Conservation (phyloP, 2,113 vertebrate genomes). For the Hippocampus comes region DNA sequence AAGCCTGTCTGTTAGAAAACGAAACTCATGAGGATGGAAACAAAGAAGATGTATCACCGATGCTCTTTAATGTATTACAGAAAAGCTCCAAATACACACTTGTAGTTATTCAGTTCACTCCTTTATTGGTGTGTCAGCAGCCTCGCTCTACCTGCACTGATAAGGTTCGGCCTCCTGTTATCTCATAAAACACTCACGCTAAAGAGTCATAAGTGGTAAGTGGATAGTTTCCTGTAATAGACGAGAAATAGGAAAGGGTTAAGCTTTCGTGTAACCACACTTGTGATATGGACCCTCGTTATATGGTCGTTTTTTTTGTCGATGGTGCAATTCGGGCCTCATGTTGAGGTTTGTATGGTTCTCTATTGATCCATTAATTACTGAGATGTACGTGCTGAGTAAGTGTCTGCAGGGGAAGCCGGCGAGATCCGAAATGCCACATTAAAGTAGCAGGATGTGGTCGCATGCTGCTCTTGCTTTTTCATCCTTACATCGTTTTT, state of each 20-base stretch:
- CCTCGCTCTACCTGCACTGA: not conserved
- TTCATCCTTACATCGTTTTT: slow-evolving; percentile 5
- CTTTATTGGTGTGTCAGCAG: not conserved
- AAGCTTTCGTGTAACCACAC: slow-evolving; percentile 37
- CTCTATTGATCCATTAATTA: slow-evolving; percentile 69
- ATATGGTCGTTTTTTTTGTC: slow-evolving; percentile 44
- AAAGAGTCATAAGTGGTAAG: not conserved
- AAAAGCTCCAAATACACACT: not conserved
- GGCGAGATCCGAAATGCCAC: slow-evolving; percentile 31
- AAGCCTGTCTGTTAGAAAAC: too few species aligned
- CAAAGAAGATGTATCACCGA: not conserved
- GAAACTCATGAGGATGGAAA: not conserved
- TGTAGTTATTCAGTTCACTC: not conserved
- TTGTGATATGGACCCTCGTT: slow-evolving; percentile 56
- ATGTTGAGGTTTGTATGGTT: slow-evolving; percentile 60
- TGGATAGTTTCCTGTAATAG: slow-evolving; percentile 25
- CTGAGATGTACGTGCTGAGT: slow-evolving; percentile 59
- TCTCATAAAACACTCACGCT: slow-evolving; percentile 5
- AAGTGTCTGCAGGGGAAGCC: slow-evolving; percentile 53
- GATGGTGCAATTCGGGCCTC: slow-evolving; percentile 57
- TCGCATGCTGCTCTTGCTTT: not conserved
- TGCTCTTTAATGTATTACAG: not conserved
- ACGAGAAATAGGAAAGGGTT: slow-evolving; percentile 26
- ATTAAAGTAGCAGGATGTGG: slow-evolving; percentile 41
- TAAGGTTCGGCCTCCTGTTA: slow-evolving; percentile 7